Percentiles rank a stretch among this genome's conserved stretches.
Conservation (phyloP, 1,140 invertebrate genomes). For the Cotesia typhae region DNA sequence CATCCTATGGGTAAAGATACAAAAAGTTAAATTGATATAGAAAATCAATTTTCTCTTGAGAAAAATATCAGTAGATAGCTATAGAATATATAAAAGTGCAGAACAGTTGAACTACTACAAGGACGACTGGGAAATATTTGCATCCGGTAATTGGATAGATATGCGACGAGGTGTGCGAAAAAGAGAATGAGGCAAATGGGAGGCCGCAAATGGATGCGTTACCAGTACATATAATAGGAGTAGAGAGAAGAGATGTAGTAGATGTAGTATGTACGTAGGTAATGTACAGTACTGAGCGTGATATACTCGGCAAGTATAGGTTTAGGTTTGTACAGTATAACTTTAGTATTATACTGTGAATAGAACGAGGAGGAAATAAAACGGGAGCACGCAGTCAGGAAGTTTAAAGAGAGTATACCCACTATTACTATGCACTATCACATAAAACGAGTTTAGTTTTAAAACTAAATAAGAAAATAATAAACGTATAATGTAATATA, state of each 20-base stretch:
- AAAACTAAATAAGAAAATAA: too few relatives aligned
- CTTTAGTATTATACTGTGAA: background rate
- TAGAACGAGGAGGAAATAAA: slow-evolving; percentile 7
- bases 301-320: too few relatives aligned
- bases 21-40: slow-evolving; percentile 6
- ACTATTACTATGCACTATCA: background rate
- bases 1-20: background rate
- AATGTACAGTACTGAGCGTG: too few relatives aligned
- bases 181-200: slow-evolving; percentile 13
- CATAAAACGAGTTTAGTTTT: too few relatives aligned
- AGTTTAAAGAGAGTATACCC: background rate
- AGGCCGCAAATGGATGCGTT: slow-evolving; percentile 13
- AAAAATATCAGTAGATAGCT: slow-evolving; percentile 29
- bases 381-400: slow-evolving; percentile 23
- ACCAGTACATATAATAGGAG: background rate
- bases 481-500: too few relatives aligned
- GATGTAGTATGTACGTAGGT: too few relatives aligned
- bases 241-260: too few relatives aligned
- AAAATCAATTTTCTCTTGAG: slow-evolving; percentile 5
- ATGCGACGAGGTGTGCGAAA: slow-evolving; percentile 28
- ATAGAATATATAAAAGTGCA: background rate
- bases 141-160: slow-evolving; percentile 47
- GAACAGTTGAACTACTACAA: too few relatives aligned
- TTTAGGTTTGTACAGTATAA: background rate
- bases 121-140: slow-evolving; percentile 39